Evolutionary conservation across 2,888 invertebrate species (phyloP).

Genomic region (Sesamia inferens): DNA sequence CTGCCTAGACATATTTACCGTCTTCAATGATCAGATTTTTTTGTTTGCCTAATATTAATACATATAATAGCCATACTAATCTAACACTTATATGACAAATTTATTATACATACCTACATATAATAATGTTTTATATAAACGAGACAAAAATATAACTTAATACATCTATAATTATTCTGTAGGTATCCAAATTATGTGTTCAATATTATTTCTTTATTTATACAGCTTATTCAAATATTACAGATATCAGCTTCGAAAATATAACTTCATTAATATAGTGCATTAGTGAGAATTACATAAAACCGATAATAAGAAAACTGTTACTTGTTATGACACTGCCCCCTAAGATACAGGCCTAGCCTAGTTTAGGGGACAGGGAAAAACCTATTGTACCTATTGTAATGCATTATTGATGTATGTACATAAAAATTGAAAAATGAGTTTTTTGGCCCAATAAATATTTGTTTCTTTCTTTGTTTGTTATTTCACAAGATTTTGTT

Average conservation of each 20-base stretch:
- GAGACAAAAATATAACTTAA: background rate
- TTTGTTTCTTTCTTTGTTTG: too few species aligned
- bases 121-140: background rate
- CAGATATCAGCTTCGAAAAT: background rate
- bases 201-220: background rate
- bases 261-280: background rate
- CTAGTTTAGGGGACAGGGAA: too few species aligned
- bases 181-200: background rate
- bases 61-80: conserved; percentile 1
- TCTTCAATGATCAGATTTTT: conserved; percentile 20
- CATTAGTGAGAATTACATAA: background rate
- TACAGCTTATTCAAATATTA: too few species aligned
- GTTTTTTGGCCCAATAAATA: too few species aligned
- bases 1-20: background rate
- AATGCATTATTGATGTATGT: too few species aligned
- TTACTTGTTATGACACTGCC: too few species aligned
- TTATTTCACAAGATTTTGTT: background rate
- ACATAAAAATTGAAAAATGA: too few species aligned
- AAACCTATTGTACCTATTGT: too few species aligned
- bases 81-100: conserved; percentile 6
- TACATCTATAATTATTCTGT: background rate
- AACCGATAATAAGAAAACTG: background rate
- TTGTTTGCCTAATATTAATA: conserved; percentile 5
- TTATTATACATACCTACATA: background rate
- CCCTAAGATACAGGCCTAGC: too few species aligned